A percentile compares a stretch with the other conserved stretches of the same genome.
Evolutionary conservation across 2,797 vertebrate species (phyloP).

Genomic region (Cryptoprocta ferox): DNA sequence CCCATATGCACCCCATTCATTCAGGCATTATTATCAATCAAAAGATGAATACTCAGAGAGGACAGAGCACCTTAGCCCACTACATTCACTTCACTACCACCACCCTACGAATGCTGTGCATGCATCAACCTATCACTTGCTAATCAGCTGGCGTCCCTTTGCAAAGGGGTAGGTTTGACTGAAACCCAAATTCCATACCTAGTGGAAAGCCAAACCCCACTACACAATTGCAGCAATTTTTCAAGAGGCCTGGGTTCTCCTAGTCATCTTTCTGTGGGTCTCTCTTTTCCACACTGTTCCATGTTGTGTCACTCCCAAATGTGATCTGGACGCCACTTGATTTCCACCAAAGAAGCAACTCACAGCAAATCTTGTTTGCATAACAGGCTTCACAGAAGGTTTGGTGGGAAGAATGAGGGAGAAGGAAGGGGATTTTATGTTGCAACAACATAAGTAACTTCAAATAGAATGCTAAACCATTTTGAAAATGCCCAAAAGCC

Average conservation of each 20-base stretch:
- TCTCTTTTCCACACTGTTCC: not conserved
- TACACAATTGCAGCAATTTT: not conserved
- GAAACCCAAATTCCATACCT: not conserved
- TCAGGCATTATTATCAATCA: not conserved
- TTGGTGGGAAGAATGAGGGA: not conserved
- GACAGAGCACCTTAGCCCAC: not conserved
- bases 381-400: not conserved
- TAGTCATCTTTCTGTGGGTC: not conserved
- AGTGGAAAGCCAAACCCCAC: not conserved
- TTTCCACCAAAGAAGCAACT: not conserved
- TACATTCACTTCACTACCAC: not conserved
- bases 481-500: not conserved
- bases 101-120: fast-evolving
- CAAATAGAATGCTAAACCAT: not conserved
- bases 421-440: not conserved
- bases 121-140: not conserved
- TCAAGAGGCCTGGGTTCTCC: not conserved
- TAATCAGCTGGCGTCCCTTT: not conserved
- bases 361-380: not conserved
- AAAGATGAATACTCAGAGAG: not conserved
- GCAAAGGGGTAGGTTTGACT: not conserved
- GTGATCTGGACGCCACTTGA: not conserved
- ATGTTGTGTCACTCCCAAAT: not conserved
- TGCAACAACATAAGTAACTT: not conserved
- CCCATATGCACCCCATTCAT: fast-evolving